Base-by-base conservation (phyloP, 92 coral and sea anemone genomes). In the Parazoanthus darwini region DNA sequence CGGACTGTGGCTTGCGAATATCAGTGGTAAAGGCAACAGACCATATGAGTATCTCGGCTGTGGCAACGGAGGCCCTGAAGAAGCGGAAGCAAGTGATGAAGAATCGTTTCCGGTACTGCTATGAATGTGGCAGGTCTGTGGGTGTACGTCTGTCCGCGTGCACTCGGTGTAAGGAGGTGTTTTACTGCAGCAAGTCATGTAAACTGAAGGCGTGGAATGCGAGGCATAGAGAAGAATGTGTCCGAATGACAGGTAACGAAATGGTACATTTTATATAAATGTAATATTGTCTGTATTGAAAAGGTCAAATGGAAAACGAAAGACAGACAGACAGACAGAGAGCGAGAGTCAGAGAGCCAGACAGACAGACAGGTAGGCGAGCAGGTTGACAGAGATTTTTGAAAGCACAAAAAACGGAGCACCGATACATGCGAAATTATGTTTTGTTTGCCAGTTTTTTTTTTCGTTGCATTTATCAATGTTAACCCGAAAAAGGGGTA, bases 81-180 rank as follows among this genome's bases (percentile, higher is more conserved):
- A 94, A 90, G 88, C 92, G 97, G 77, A 88, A 95, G n/a, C 94
- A 94, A 82, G 94, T 97, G 82, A 94, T 94, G 96, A 97, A 97
- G 86, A 97, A 93, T 88, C 99, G 99, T 67, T 97, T 97, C 90
- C 98, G 99, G 74, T 97, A 97, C 81, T 97, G 99, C 83, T 97
- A 97, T 80, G 99, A 97, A 92, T 97, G 99, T 76, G 99, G 99
- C 67, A 97, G 99, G 74, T 97, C 99, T 63, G 95, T 97, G 81
- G 98, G 95, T 73, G 93, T 95, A 82, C 97, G 99, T 48, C 91
- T 97, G 66, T 94, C 99, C 51, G 97, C 99, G 10, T 97, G 99
- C 90, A 97, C 99, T 36, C 88, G 99, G 23, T 97, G 99, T 67
- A 97, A 97, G 78, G 98, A 97, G 77, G 98, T 97, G 43, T 97